phyloP scores from a whole-genome alignment of 2,797 vertebrate species.

The Characodon lateralis region DNA sequence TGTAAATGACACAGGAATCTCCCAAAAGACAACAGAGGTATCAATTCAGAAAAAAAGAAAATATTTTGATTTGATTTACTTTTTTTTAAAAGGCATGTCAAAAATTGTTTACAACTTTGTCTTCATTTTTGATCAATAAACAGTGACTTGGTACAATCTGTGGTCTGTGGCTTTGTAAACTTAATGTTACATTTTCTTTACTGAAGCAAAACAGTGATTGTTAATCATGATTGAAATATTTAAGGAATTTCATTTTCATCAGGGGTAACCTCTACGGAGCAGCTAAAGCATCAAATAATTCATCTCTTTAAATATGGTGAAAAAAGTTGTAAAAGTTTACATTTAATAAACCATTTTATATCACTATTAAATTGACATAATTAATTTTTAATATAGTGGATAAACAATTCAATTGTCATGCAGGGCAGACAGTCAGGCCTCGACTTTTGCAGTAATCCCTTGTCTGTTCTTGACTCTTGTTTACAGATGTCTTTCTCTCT shows the following conservation, averaged over 20 bases:
- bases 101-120: no score
- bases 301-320: neutral
- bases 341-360: neutral
- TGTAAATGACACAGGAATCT: neutral
- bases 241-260: neutral
- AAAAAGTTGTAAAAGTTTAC: neutral
- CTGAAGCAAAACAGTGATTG: no score
- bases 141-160: no score
- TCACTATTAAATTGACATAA: neutral
- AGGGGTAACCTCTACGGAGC: slow-evolving; percentile 5
- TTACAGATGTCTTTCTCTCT: slow-evolving; percentile 74
- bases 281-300: neutral
- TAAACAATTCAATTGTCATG: slow-evolving; percentile 48
- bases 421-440: slow-evolving; percentile 27
- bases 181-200: no score
- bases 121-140: no score
- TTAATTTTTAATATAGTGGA: slow-evolving; percentile 4
- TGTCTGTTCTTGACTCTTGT: slow-evolving; percentile 56
- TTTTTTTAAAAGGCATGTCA: neutral
- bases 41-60: no score
- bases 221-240: no score
- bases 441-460: slow-evolving; percentile 61
- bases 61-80: neutral
- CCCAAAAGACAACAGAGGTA: neutral
- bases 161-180: no score